phyloP scores from a whole-genome alignment of 2,797 vertebrate genomes.

The Octomys mimax region DNA sequence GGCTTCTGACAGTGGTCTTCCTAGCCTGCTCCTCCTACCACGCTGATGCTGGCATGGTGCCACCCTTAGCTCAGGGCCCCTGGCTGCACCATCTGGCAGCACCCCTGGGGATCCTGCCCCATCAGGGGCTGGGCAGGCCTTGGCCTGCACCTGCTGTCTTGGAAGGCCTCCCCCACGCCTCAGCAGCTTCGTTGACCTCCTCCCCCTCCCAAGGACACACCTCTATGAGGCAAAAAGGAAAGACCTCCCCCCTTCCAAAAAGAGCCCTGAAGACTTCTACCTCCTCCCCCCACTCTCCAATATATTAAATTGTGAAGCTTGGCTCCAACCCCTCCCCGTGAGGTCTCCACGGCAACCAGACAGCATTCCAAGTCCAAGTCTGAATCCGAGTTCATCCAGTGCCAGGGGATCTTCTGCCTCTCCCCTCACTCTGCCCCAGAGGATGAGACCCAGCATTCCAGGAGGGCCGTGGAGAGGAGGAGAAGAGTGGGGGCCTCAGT shows the following conservation, averaged over 20 bases:
- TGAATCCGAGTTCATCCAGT: constrained; percentile 80
- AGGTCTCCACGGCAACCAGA: constrained; percentile 79
- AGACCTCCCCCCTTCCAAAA: not conserved
- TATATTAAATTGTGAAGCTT: constrained; percentile 83
- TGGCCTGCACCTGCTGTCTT: constrained; percentile 50
- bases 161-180: not conserved
- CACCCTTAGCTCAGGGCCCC: not conserved
- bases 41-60: not conserved
- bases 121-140: constrained; percentile 15
- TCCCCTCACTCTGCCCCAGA: constrained; percentile 65
- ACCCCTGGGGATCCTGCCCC: constrained; percentile 42
- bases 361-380: constrained; percentile 79
- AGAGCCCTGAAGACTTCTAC: constrained; percentile 54
- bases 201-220: constrained; percentile 33
- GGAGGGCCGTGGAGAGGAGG: constrained; percentile 55
- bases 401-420: constrained; percentile 70
- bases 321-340: constrained; percentile 64
- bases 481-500: constrained; percentile 83
- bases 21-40: not conserved
- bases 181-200: constrained; percentile 19
- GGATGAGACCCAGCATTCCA: constrained; percentile 72
- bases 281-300: constrained; percentile 57
- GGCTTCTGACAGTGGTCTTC: not conserved
- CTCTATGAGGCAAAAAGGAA: constrained; percentile 62
- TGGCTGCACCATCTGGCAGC: not conserved